phyloP scores from a whole-genome alignment of 2,888 invertebrate genomes.

The Neoascia interrupta region DNA sequence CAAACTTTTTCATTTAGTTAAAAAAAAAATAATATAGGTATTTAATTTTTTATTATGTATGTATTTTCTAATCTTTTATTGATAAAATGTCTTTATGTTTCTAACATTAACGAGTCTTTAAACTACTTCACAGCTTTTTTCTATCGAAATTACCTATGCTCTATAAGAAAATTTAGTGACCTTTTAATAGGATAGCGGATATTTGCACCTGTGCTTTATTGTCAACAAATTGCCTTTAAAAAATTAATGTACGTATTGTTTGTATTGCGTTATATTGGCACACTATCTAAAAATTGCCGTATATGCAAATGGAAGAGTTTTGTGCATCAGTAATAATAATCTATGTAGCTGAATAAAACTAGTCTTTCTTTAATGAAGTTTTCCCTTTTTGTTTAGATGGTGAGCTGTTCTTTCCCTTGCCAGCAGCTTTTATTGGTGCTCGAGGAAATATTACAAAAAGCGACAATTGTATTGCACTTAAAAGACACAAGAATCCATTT shows the following conservation, averaged over 20 bases:
- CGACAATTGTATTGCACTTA: slow-evolving; percentile 84
- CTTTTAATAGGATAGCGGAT: no score
- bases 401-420: neutral
- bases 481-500: slow-evolving; percentile 84
- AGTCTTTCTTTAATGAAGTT: slow-evolving; percentile 2
- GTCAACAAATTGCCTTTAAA: slow-evolving; percentile 1
- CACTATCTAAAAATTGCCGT: neutral
- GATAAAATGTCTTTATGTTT: no score
- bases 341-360: neutral
- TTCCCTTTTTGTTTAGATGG: neutral
- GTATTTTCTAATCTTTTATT: no score
- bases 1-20: no score
- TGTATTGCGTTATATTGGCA: neutral
- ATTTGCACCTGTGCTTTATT: neutral
- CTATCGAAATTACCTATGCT: no score
- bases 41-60: no score
- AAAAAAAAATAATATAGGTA: no score
- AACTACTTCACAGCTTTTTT: no score
- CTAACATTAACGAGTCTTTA: no score
- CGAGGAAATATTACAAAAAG: slow-evolving; percentile 86
- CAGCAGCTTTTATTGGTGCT: slow-evolving; percentile 76
- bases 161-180: no score
- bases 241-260: neutral
- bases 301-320: no score
- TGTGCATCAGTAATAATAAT: no score